Evolutionary conservation across 2,888 invertebrate species (phyloP).

Genomic region (Lithosia quadra): DNA sequence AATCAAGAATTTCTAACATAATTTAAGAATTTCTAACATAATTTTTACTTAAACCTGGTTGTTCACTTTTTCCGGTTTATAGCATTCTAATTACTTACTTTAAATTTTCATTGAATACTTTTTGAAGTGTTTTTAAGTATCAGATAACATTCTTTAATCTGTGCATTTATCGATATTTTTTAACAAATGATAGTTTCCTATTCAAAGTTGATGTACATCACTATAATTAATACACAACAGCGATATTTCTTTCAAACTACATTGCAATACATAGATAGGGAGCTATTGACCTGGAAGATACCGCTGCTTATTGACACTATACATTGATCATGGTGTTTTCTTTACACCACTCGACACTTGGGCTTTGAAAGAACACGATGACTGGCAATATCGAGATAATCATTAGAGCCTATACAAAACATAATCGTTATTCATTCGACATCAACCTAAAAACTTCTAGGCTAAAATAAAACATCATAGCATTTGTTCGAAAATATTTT

Average conservation of each 20-base stretch:
- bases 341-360: background rate
- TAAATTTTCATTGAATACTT: no score
- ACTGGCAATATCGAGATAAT: background rate
- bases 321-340: conserved; percentile 4
- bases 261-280: background rate
- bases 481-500: background rate
- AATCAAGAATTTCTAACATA: no score
- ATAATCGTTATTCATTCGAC: conserved; percentile 6
- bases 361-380: conserved; percentile 8
- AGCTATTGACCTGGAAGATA: conserved; percentile 8
- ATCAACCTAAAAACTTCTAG: background rate
- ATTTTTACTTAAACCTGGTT: no score
- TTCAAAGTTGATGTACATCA: no score
- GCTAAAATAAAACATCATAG: background rate
- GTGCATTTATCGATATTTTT: background rate
- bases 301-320: conserved; percentile 6
- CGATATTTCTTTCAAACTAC: background rate
- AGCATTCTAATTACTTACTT: no score
- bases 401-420: conserved; percentile 9
- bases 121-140: no score
- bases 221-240: no score
- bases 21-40: no score
- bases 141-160: background rate
- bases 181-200: no score
- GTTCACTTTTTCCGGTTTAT: no score